Evolutionary conservation across 2,888 invertebrate genomes (phyloP).

Genomic region (Icerya purchasi): DNA sequence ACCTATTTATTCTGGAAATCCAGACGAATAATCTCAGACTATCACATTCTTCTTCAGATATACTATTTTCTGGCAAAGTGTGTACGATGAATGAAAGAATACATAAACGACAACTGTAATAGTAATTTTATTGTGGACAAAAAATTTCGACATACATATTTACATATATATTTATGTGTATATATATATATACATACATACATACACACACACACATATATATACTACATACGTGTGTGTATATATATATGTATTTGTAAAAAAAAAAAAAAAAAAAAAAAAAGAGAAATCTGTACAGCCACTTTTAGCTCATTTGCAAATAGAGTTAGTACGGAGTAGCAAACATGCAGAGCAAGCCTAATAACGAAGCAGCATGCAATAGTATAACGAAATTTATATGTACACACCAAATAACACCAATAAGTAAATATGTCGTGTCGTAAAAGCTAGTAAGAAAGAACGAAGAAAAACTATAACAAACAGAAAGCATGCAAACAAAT

Average conservation of each 20-base stretch:
- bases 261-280: background rate
- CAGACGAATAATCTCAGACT: no score
- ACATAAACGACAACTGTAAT: no score
- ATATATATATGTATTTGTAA: background rate
- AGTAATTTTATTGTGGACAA: no score
- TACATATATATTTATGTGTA: no score
- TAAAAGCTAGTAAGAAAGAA: no score
- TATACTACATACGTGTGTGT: background rate
- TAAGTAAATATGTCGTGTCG: background rate
- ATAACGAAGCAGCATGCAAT: background rate
- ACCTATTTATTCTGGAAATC: no score
- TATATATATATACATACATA: background rate
- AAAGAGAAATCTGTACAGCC: background rate
- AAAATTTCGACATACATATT: no score
- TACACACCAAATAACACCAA: background rate
- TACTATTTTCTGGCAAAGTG: no score
- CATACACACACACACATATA: background rate
- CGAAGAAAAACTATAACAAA: no score
- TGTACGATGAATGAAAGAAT: no score
- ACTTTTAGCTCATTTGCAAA: background rate
- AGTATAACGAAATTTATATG: background rate
- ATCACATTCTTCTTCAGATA: no score
- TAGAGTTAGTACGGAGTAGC: background rate
- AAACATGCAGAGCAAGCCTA: background rate
- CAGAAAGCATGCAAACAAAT: no score